Percentiles rank a stretch among this genome's conserved stretches.
phyloP scores from a whole-genome alignment of 2,113 vertebrate species.

The Gnathonemus echidnorhynchus region DNA sequence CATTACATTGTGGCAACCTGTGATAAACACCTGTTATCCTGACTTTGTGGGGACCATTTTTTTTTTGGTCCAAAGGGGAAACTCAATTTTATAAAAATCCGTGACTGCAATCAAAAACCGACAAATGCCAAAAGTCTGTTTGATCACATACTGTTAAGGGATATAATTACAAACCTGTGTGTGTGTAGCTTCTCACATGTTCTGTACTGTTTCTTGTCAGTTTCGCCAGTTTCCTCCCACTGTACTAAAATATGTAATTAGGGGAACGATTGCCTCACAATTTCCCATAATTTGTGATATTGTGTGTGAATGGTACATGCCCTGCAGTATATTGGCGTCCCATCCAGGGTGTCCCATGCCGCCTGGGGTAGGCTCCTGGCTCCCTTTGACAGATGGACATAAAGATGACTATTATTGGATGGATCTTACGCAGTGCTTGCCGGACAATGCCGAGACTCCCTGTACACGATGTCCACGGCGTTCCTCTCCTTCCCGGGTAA shows the following conservation, averaged over 20 bases:
- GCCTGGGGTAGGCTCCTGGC: background rate
- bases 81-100: no score
- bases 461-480: no score
- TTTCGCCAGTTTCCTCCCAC: background rate
- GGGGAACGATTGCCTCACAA: background rate
- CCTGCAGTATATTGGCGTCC: background rate
- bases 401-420: background rate
- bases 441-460: no score
- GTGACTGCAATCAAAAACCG: no score
- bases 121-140: no score
- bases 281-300: background rate
- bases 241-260: background rate
- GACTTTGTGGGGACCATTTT: no score
- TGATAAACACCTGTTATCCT: no score
- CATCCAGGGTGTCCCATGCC: background rate
- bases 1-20: no score
- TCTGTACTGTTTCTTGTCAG: background rate
- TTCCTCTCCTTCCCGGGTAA: no score
- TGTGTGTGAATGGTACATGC: background rate
- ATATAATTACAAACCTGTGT: background rate
- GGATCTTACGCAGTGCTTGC: no score
- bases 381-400: background rate
- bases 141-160: no score
- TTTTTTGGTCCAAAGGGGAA: no score
- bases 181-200: background rate